Evolutionary conservation across 2,888 invertebrate species (phyloP), one percentile per base, ranked within the genome.

Genomic region (Meiosimyza decipiens): DNA sequence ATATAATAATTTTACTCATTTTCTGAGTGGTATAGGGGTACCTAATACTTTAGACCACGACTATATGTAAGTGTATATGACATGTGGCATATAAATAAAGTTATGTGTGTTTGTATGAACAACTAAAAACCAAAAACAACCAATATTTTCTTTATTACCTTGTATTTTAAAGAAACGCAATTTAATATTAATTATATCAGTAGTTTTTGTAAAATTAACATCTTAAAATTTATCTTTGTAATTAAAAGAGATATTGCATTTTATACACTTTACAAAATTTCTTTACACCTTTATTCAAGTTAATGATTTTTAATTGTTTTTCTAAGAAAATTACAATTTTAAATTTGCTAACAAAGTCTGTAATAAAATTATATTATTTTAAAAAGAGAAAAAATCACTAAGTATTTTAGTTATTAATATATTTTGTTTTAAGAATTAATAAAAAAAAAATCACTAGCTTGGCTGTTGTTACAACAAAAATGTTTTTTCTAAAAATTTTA

Each of bases 381-480:
- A 16, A 59, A 15, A 18, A 59, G 40, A 51, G 16, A 66, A 66
- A 16, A 63, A 40, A 47, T 40, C 49, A 55, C 40, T 9, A 40
- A 40, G 9, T 40, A 40, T 40, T 55, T 67, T 16, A 33, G 40
- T 65, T 52, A 52, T 9, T 64, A 18, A 55, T 67, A 33, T n/a
- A 67, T 28, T 28, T 28, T 28, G 28, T 28, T 28, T 28, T 28
- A 28, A 28, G 4, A 59, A 59, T 28, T 12, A 12, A 59, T 13
- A 81, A 73, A 79, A 79, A 80, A 81, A 80, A 76, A 77, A 75
- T 74, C 47, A 77, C 71, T 79, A 74, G 63, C 60, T 62, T 40
- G 60, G 79, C 82, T 82, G 83, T 81, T 82, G 82, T 82, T 81
- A 16, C 82, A 81, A 82, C 82, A 80, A 80, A 76, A 51, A 22